Conservation (phyloP, 1,140 invertebrate genomes). For the Aphis craccivora region DNA sequence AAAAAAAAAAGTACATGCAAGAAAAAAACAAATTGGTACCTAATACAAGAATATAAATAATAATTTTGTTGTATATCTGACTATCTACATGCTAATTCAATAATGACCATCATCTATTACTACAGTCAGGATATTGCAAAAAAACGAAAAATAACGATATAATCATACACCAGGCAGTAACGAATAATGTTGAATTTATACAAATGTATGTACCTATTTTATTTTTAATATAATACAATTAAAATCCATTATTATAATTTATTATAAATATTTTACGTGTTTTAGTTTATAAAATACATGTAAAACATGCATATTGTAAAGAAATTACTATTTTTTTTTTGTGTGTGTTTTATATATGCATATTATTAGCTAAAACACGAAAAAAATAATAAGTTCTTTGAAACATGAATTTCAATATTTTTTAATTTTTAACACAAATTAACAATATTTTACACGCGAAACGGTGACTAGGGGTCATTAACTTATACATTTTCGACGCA, state of each 20-base stretch:
- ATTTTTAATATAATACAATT: neutral
- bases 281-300: neutral
- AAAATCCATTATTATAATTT: neutral
- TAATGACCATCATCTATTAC: neutral
- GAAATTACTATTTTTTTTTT: neutral
- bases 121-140: neutral
- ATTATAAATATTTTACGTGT: neutral
- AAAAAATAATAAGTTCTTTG: conserved; percentile 6
- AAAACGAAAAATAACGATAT: neutral
- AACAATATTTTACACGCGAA: neutral
- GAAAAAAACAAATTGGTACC: neutral
- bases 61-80: neutral
- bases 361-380: neutral
- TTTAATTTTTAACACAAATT: neutral
- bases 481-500: neutral
- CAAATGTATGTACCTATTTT: neutral
- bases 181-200: neutral
- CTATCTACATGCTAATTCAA: neutral
- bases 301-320: neutral
- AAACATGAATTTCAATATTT: neutral
- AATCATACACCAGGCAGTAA: neutral
- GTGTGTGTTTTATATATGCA: neutral
- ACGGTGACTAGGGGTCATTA: neutral
- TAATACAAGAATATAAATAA: neutral
- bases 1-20: neutral